These are phyloP conservation scores for Ailurus styani DNA, from an alignment of 2,113 vertebrate species.

Conservation along the genomic window DNA sequence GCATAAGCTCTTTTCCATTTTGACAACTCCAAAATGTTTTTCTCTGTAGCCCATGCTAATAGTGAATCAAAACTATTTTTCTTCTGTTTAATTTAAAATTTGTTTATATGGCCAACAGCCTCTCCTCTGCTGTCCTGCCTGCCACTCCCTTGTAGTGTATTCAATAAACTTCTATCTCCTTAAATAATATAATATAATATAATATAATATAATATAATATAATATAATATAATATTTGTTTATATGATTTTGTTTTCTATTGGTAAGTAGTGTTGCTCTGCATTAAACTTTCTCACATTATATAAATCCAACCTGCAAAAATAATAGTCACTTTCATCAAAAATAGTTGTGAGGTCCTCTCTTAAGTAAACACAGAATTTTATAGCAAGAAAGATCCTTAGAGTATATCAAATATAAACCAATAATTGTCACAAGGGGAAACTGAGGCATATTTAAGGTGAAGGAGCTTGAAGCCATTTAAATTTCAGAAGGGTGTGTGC, in stretches of 20 bases:
- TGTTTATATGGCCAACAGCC: not conserved
- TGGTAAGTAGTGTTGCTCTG: not conserved
- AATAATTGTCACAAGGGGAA: not conserved
- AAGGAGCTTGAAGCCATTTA: not conserved
- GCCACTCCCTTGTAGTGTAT: not conserved
- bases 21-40: not conserved
- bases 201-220: not conserved
- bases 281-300: not conserved
- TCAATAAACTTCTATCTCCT: not conserved
- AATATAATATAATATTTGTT: not conserved
- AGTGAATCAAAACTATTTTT: conserved; percentile 10
- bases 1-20: not conserved
- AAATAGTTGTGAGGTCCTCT: not conserved
- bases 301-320: conserved; percentile 28
- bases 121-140: not conserved
- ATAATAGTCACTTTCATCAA: not conserved
- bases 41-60: not conserved
- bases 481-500: not conserved
- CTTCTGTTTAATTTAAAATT: conserved; percentile 13
- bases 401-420: not conserved
- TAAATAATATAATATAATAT: not conserved
- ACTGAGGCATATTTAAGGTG: not conserved
- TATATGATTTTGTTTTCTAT: not conserved
- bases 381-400: not conserved
- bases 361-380: not conserved